Base-by-base conservation (phyloP, 2,888 invertebrate species). In the Globia sparganii region DNA sequence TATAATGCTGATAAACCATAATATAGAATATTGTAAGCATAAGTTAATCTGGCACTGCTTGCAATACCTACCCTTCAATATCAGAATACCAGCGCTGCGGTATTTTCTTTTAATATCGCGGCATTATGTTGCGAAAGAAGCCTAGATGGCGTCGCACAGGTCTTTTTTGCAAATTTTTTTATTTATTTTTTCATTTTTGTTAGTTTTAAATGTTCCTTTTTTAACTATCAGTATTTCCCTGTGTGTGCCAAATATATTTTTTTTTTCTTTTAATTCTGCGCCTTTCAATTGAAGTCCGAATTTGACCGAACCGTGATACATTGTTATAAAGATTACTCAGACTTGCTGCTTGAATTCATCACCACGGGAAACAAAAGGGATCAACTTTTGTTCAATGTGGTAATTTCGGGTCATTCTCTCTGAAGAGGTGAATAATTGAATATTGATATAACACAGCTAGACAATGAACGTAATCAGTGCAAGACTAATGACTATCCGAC, bases 391-490 rank as follows among this genome's bases (percentile, higher is more conserved):
- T 65, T 64, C 25, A 64, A 49, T 65, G 15, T 34, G 15, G 49
- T 49, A 40, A 37, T n/a, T 64, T 40, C 8, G 31, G 28, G 21
- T 8, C 9, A 18, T 15, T 76, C n/a, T 9, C n/a, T 49, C 6
- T 43, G 40, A 21, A 61, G 59, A 46, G 21, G 11, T 62, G 21
- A 58, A 40, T 75, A 46, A 64, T 65, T 75, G 64, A 56, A 13
- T 59, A 75, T 28, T 21, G 18, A 68, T 34, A 34, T 18, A 61
- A 49, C 1, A 11, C 18, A 71, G 21, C 25, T 11, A 40, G n/a
- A 58, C 73, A 76, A 59, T 76, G 28, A 46, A 58, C 64, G 58
- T 11, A 34, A 75, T 64, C 53, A 75, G 53, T 64, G 53, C 56
- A 46, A 46, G 8, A n/a, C 66, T 65, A 75, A 76, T 28, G 2